A percentile compares a stretch with the other conserved stretches of the same genome.
Conservation (phyloP, 1,140 invertebrate genomes). For the Eupristina koningsbergeri region DNA sequence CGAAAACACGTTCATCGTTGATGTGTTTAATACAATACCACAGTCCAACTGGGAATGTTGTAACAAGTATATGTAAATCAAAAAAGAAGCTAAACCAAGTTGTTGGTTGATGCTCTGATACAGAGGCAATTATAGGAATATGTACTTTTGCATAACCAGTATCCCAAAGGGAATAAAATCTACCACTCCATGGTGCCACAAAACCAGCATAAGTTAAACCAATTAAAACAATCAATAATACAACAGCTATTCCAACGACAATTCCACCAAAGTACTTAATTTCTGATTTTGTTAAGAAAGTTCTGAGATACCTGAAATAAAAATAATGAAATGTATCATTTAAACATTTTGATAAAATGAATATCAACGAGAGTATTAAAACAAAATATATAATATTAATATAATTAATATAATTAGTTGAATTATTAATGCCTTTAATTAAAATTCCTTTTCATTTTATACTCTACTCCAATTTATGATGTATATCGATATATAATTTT, state of each 20-base stretch:
- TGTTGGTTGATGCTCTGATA: conserved; percentile 99
- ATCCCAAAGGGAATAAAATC: conserved; percentile 99
- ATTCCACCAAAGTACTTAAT: conserved; percentile 91
- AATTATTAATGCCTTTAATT: no score
- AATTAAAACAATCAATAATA: conserved; percentile 91
- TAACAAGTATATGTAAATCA: conserved; percentile 97
- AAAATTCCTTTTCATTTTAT: no score
- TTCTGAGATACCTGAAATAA: conserved; percentile 86
- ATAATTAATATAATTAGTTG: no score
- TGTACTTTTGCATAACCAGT: conserved; percentile 99
- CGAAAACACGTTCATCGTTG: conserved; percentile 98
- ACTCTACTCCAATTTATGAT: no score
- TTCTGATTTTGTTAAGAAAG: conserved; percentile 90
- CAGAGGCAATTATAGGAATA: conserved; percentile 99
- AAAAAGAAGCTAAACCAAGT: conserved; percentile 99
- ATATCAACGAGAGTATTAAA: no score
- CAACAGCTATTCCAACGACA: conserved; percentile 77
- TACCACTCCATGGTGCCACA: conserved; percentile 98
- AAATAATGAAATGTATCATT: background rate
- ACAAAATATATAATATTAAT: background rate
- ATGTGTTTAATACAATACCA: conserved; percentile 99
- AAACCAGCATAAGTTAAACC: conserved; percentile 92
- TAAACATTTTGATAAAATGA: background rate
- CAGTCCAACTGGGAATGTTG: conserved; percentile 96
- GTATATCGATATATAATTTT: no score